These are phyloP conservation scores for Dendrocincla tyrannina DNA, from an alignment of 2,797 vertebrate genomes.

Conservation along the genomic window DNA sequence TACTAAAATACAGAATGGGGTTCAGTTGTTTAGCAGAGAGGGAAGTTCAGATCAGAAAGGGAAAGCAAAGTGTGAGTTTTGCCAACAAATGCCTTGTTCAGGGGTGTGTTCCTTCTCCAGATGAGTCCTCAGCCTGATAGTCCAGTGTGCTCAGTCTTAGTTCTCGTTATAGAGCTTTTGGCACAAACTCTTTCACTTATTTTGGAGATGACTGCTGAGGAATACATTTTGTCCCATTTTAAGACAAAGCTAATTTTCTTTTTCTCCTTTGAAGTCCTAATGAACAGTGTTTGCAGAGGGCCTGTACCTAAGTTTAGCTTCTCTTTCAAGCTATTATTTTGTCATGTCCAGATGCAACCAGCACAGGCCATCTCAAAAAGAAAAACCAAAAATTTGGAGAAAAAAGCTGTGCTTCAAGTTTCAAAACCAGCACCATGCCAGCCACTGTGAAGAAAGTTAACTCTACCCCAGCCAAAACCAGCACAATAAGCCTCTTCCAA, in stretches of 20 bases:
- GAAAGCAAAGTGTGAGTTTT: neutral
- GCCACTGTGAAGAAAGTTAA: neutral
- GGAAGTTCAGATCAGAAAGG: neutral
- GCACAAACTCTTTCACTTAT: neutral
- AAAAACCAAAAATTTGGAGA: neutral
- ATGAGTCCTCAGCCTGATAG: neutral
- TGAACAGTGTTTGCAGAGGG: neutral
- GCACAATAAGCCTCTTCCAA: neutral
- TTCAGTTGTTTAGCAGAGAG: neutral
- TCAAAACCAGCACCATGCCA: neutral
- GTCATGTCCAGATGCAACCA: neutral
- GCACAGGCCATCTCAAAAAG: neutral
- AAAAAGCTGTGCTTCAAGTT: neutral
- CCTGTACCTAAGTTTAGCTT: neutral
- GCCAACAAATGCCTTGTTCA: neutral
- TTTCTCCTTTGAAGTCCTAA: neutral
- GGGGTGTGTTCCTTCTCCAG: neutral
- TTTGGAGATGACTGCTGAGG: neutral
- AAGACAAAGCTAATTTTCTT: neutral
- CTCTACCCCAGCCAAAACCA: neutral
- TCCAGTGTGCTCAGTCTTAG: neutral
- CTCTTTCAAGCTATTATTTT: neutral
- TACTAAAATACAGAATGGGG: accelerated
- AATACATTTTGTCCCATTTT: neutral
- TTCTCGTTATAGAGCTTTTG: neutral